Conservation (phyloP, 2,888 invertebrate species). For the Pyrgus malvae region DNA sequence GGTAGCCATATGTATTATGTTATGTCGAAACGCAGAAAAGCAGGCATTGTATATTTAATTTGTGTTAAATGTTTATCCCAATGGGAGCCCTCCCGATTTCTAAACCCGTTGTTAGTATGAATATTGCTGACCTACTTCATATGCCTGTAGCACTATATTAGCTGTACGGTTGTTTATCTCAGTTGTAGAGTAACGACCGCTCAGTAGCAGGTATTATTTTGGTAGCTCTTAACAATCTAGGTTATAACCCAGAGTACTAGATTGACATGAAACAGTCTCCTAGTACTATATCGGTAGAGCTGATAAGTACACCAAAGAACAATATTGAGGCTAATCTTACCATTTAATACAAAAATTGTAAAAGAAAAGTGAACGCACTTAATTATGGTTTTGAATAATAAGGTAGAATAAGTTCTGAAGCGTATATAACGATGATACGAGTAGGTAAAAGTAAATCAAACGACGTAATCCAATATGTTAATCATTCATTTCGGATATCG, state of each 20-base stretch:
- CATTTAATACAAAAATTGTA: neutral
- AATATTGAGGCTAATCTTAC: neutral
- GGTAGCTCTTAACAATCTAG: constrained; percentile 29
- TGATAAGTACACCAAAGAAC: neutral
- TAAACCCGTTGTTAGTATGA: constrained; percentile 46
- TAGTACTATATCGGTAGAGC: neutral
- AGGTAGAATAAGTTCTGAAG: no score
- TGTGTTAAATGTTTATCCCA: constrained; percentile 6
- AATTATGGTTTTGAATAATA: no score
- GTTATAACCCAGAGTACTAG: constrained; percentile 12
- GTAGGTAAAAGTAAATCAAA: constrained; percentile 26
- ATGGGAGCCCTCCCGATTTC: constrained; percentile 48
- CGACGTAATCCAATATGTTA: constrained; percentile 60
- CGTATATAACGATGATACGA: neutral
- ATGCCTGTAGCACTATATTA: constrained; percentile 31
- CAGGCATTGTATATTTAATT: constrained; percentile 16
- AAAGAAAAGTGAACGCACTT: neutral
- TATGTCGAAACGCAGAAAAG: constrained; percentile 2
- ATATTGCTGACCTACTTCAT: constrained; percentile 55
- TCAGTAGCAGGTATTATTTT: constrained; percentile 34
- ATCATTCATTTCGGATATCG: constrained; percentile 35
- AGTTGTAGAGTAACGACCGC: constrained; percentile 38
- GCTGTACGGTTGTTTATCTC: constrained; percentile 38
- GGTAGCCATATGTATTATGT: neutral
- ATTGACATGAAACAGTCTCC: constrained; percentile 7